Conservation (phyloP, 2,888 invertebrate species). For the Trissonchulus sp. region DNA sequence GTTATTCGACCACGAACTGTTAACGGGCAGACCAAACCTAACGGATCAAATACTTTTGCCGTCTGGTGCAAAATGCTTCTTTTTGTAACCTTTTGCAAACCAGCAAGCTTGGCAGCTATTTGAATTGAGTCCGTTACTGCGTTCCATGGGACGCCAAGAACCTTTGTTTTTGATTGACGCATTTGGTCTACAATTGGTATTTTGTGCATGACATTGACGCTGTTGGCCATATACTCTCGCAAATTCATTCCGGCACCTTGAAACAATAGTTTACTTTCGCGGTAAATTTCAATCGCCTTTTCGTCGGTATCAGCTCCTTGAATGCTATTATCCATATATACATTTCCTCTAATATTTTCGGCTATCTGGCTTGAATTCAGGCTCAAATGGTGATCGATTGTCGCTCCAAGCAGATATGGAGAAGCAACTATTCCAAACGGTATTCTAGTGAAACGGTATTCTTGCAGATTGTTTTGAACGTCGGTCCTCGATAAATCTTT, state of each 20-base stretch:
- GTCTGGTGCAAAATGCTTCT: not conserved
- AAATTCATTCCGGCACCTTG: constrained; percentile 6
- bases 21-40: constrained; percentile 37
- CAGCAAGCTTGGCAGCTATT: not conserved
- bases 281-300: not conserved
- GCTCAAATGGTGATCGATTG: constrained; percentile 32
- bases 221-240: not conserved
- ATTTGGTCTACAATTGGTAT: not conserved
- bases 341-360: not conserved
- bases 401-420: constrained; percentile 35
- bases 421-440: constrained; percentile 37
- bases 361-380: not conserved
- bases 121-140: not conserved
- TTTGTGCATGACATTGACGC: not conserved
- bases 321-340: not conserved
- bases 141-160: constrained; percentile 16
- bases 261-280: not conserved
- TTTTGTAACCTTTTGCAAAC: not conserved
- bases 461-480: constrained; percentile 33
- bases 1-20: constrained; percentile 32
- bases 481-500: not conserved
- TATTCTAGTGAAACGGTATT: constrained; percentile 35
- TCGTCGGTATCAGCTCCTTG: not conserved
- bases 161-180: not conserved
- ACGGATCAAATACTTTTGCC: constrained; percentile 36